Evolutionary conservation across 2,797 vertebrate species (phyloP).

Genomic region (Mastacembelus armatus): DNA sequence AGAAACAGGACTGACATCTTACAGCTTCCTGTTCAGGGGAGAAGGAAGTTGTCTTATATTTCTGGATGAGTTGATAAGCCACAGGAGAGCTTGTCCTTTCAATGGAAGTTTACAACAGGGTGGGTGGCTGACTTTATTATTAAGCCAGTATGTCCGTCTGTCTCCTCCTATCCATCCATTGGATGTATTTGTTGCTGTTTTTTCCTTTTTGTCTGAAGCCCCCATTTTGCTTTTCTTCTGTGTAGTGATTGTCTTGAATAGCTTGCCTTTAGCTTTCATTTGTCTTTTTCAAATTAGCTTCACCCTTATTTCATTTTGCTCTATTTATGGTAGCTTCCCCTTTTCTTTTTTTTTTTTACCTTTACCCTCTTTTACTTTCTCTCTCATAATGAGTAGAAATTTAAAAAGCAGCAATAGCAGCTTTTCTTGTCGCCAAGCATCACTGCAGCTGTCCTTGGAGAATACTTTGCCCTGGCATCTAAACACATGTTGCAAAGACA

Average conservation of each 20-base stretch:
- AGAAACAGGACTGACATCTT: conserved; percentile 3
- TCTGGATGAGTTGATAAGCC: conserved; percentile 47
- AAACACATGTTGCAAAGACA: conserved; percentile 44
- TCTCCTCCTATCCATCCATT: conserved; percentile 20
- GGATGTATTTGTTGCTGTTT: not conserved
- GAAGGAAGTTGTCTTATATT: conserved; percentile 32
- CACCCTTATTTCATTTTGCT: conserved; percentile 50
- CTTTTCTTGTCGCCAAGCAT: conserved; percentile 60
- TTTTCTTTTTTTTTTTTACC: conserved; percentile 25
- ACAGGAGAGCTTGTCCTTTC: not conserved
- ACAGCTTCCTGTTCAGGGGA: conserved; percentile 40
- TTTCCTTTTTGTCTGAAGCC: conserved; percentile 4
- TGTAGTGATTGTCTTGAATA: not conserved
- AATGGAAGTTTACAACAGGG: not conserved
- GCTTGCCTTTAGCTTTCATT: conserved; percentile 47
- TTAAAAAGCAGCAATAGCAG: conserved; percentile 30
- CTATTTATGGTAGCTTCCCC: conserved; percentile 42
- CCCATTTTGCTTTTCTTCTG: not conserved
- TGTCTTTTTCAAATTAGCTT: conserved; percentile 46
- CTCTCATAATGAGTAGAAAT: conserved; percentile 40
- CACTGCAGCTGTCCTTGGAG: conserved; percentile 60
- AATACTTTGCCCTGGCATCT: conserved; percentile 63
- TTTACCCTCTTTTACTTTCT: conserved; percentile 15
- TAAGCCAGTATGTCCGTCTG: conserved; percentile 28
- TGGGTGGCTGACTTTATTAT: conserved; percentile 45